phyloP scores from a whole-genome alignment of 2,797 vertebrate species.

The Malurus leucopterus region DNA sequence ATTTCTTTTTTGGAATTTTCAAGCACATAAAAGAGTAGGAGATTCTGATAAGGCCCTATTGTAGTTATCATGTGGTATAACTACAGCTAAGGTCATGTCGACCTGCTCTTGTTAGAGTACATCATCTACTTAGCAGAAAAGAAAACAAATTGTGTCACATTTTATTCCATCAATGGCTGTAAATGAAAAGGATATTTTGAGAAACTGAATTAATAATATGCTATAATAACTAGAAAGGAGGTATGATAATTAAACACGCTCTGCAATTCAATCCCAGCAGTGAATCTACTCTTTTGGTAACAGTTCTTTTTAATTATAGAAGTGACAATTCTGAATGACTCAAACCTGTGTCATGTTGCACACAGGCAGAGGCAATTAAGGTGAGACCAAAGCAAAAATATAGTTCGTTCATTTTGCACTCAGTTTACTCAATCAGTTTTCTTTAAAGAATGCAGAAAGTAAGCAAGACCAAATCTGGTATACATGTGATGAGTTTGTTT shows the following conservation, averaged over 20 bases:
- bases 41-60: slow-evolving; percentile 64
- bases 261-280: slow-evolving; percentile 55
- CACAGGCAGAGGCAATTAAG: slow-evolving; percentile 34
- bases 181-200: slow-evolving; percentile 69
- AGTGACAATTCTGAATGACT: slow-evolving; percentile 40
- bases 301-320: slow-evolving; percentile 65
- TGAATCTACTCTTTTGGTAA: slow-evolving; percentile 45
- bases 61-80: slow-evolving; percentile 62
- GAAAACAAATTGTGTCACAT: slow-evolving; percentile 70
- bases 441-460: slow-evolving; percentile 3
- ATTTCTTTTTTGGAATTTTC: slow-evolving; percentile 45
- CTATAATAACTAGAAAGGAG: slow-evolving; percentile 65
- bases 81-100: slow-evolving; percentile 68
- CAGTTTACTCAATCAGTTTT: neutral
- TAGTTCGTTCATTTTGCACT: neutral
- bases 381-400: slow-evolving; percentile 40
- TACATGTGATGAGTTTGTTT: neutral
- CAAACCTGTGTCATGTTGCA: slow-evolving; percentile 32
- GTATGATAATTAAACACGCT: slow-evolving; percentile 58
- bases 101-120: slow-evolving; percentile 65
- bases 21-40: slow-evolving; percentile 50
- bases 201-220: slow-evolving; percentile 63
- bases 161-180: slow-evolving; percentile 62
- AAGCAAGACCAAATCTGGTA: neutral
- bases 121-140: slow-evolving; percentile 67